Evolutionary conservation across 2,113 vertebrate genomes (phyloP), one percentile per base, ranked within the genome.

Genomic region (Argyrosomus japonicus): DNA sequence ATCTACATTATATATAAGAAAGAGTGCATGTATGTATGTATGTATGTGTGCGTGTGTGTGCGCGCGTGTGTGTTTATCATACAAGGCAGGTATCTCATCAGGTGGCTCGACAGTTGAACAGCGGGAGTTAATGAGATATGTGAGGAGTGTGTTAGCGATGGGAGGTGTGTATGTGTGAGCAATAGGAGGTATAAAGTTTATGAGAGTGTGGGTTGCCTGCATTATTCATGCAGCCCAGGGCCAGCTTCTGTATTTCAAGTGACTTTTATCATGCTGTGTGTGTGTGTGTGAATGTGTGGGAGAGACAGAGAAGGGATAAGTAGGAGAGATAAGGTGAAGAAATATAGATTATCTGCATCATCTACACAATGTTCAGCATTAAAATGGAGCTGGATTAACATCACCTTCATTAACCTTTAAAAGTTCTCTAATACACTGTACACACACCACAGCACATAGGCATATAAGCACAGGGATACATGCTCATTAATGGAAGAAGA

Each of bases 181-280:
- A 83, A 86, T 78, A 87, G 69, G 63, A 84, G 79, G 79, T 75
- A 88, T 88, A 85, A 91, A 87, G 77, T 91, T 89, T 88, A 90
- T 86, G 79, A 88, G 73, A 67, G 82, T 79, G 76, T 77, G 70
- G 83, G 64, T 76, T 21, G 29, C 43, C 77, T 92, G 81, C 87
- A 94, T 93, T 92, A 92, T 94, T 92, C 87, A 92, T 91, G 87
- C 88, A 75, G 90, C 83, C 86, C 81, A 88, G 45, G 71, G 88
- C 70, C 78, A 79, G 70, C 61, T 64, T 82, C 68, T 84, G 78
- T 83, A 89, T 90, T 92, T 89, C 82, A 87, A 85, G 72, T 40
- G 56, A 87, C 88, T 87, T 87, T 91, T 89, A 90, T 85, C 68
- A 75, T 47, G 60, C 48, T 21, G 17, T 77, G 47, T 61, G 51